Conservation (phyloP, 2,888 invertebrate species). For the Dynastes grantii region DNA sequence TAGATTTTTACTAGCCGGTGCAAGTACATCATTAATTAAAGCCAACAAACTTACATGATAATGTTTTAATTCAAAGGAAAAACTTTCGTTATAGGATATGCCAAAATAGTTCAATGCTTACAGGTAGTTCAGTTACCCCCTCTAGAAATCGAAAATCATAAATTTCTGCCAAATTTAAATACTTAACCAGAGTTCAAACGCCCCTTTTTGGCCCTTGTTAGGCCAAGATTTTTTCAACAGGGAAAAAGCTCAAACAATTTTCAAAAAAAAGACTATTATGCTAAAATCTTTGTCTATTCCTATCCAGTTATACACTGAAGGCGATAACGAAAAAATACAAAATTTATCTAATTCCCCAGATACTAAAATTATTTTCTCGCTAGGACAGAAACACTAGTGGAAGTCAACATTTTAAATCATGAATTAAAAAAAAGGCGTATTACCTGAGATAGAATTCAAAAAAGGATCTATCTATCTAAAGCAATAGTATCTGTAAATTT, state of each 20-base stretch:
- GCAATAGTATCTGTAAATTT: constrained; percentile 9
- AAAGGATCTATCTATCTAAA: constrained; percentile 3
- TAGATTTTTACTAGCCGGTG: constrained; percentile 7
- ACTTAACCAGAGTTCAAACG: constrained; percentile 9
- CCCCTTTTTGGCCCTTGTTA: constrained; percentile 26
- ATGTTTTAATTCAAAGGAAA: constrained; percentile 9
- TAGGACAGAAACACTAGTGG: constrained; percentile 17
- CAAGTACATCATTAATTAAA: constrained; percentile 19
- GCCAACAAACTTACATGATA: background rate
- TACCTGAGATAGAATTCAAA: constrained; percentile 7
- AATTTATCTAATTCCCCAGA: too few species aligned
- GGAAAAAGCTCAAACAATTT: background rate
- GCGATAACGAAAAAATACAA: too few species aligned
- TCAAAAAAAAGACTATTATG: background rate
- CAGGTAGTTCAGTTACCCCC: background rate
- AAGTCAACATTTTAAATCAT: constrained; percentile 10
- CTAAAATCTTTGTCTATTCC: background rate
- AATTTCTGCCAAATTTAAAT: constrained; percentile 13
- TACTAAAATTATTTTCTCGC: too few species aligned
- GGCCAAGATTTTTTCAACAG: constrained; percentile 10
- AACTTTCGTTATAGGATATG: constrained; percentile 1
- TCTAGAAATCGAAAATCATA: background rate
- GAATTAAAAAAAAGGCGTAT: constrained; percentile 23
- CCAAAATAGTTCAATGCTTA: background rate
- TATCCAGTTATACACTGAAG: background rate